These are phyloP conservation scores for Spilogale gracilis DNA, from an alignment of 2,113 vertebrate species.

Conservation along the genomic window DNA sequence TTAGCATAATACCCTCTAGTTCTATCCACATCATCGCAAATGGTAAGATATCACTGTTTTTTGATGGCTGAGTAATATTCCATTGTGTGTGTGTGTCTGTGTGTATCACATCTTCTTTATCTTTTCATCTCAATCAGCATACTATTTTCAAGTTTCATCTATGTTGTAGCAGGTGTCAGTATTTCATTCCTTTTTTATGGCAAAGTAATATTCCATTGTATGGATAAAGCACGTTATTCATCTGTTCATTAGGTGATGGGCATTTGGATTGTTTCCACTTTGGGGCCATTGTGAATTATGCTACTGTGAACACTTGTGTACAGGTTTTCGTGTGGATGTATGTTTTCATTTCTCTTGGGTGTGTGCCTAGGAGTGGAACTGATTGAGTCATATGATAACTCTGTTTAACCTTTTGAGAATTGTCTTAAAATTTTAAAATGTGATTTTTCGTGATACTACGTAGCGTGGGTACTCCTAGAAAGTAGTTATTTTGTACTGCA, in stretches of 20 bases:
- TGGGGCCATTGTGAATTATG: neutral
- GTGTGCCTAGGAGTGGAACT: neutral
- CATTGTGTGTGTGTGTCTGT: too few relatives aligned
- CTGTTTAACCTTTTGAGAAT: constrained; percentile 55
- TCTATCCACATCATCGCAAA: too few relatives aligned
- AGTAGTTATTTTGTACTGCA: neutral
- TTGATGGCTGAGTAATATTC: too few relatives aligned
- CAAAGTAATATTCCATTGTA: neutral
- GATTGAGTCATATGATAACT: neutral
- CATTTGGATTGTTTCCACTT: neutral
- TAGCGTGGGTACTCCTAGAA: neutral
- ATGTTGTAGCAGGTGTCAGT: neutral
- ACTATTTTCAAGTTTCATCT: neutral
- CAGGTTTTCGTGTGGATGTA: neutral
- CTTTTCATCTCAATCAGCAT: too few relatives aligned
- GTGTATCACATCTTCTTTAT: too few relatives aligned
- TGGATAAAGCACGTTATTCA: neutral
- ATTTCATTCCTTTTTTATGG: constrained; percentile 3
- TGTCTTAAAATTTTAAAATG: constrained; percentile 39
- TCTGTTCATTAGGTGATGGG: neutral
- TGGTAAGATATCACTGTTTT: too few relatives aligned
- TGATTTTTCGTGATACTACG: neutral
- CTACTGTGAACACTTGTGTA: neutral
- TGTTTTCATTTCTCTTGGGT: neutral
- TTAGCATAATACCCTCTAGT: too few relatives aligned